phyloP scores from a whole-genome alignment of 1,140 invertebrate genomes.

The Teleogryllus occipitalis region DNA sequence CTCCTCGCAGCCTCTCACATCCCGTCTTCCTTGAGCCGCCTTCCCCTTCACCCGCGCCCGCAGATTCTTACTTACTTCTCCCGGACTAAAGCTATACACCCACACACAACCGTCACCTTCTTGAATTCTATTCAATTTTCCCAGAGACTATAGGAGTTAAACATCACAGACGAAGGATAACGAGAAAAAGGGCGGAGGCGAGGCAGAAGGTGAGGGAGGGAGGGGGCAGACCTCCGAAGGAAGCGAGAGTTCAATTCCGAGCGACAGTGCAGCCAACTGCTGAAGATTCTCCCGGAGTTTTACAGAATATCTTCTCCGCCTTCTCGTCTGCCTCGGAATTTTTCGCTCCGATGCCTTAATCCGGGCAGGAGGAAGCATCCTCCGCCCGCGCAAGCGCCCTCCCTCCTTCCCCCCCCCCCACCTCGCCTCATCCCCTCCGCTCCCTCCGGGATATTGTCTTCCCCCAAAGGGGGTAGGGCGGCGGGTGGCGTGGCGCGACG shows the following conservation, averaged over 20 bases:
- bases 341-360: neutral
- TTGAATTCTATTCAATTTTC: constrained; percentile 6
- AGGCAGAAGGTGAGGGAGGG: neutral
- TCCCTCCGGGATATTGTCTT: neutral
- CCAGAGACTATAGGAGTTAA: constrained; percentile 4
- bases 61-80: neutral
- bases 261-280: neutral
- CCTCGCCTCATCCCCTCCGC: too few relatives aligned
- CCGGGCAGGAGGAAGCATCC: neutral
- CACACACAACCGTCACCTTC: neutral
- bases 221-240: neutral
- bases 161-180: neutral
- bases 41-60: neutral
- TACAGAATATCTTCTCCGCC: neutral
- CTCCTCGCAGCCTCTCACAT: neutral
- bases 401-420: too few relatives aligned
- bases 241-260: neutral
- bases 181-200: neutral
- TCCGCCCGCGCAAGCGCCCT: neutral
- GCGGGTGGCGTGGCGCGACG: neutral
- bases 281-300: neutral
- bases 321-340: neutral
- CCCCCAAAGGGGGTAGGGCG: neutral
- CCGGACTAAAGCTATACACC: too few relatives aligned
- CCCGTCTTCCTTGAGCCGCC: neutral